Conservation (phyloP, 1,140 invertebrate species). For the Drosophila rufa region DNA sequence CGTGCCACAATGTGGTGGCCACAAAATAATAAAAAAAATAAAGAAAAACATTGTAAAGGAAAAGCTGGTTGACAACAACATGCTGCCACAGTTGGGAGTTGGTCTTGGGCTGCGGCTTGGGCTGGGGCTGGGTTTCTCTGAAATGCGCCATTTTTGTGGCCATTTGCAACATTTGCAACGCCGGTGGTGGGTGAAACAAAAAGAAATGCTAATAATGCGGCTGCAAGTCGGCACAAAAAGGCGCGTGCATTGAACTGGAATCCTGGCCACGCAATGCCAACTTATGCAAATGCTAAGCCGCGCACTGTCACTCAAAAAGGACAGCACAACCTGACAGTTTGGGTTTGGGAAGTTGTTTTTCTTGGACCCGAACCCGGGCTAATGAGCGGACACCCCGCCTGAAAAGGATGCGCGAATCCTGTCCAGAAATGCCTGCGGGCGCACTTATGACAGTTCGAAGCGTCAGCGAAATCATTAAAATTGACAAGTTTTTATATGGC, state of each 20-base stretch:
- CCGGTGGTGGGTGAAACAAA: conserved; percentile 35
- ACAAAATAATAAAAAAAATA: conserved; percentile 54
- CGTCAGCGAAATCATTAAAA: conserved; percentile 85
- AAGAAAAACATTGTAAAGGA: conserved; percentile 7
- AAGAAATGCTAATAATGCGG: conserved; percentile 81
- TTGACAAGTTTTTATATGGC: conserved; percentile 84
- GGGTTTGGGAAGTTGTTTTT: conserved; percentile 4
- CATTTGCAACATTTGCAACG: conserved; percentile 69
- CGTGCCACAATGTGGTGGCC: conserved; percentile 74
- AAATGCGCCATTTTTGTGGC: conserved; percentile 83
- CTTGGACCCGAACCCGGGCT: conserved; percentile 21
- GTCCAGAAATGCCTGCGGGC: conserved; percentile 69
- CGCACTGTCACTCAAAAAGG: conserved; percentile 41
- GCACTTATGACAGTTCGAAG: conserved; percentile 84
- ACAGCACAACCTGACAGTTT: conserved; percentile 42
- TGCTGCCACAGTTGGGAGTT: conserved; percentile 29
- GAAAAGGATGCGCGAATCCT: conserved; percentile 32
- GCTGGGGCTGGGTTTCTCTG: conserved; percentile 43
- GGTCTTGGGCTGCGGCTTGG: background rate
- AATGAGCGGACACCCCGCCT: conserved; percentile 65
- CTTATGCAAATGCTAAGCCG: conserved; percentile 65
- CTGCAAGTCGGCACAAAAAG: conserved; percentile 58
- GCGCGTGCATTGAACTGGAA: conserved; percentile 73
- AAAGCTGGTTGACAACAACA: conserved; percentile 57
- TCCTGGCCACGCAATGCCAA: conserved; percentile 67